Conservation (phyloP, 2,888 invertebrate species). For the Achlya flavicornis region DNA sequence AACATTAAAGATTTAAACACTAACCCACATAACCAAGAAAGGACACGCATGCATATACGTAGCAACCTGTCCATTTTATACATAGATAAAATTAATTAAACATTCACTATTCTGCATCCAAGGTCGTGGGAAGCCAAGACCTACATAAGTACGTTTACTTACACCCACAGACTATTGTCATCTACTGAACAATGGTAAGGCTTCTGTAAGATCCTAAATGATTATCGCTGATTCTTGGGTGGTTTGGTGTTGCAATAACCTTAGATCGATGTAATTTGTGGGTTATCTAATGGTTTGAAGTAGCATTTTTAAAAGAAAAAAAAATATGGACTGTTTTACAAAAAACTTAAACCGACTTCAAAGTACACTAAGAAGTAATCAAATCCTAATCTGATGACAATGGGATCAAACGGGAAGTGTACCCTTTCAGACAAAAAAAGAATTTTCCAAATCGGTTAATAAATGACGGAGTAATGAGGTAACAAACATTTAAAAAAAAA, state of each 20-base stretch:
- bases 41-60: constrained; percentile 16
- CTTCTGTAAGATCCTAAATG: constrained; percentile 18
- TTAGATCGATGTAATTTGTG: not conserved
- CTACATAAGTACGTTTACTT: not conserved
- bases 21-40: constrained; percentile 16
- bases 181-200: constrained; percentile 16
- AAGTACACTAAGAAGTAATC: too few species aligned
- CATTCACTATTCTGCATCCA: constrained; percentile 42
- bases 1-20: not conserved
- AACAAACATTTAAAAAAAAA: too few species aligned
- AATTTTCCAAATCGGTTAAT: too few species aligned
- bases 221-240: constrained; percentile 8
- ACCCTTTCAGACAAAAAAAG: too few species aligned
- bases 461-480: too few species aligned
- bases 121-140: constrained; percentile 36
- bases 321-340: too few species aligned
- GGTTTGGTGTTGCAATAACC: not conserved
- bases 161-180: constrained; percentile 21
- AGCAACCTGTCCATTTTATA: constrained; percentile 26
- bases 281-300: not conserved
- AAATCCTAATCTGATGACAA: too few species aligned
- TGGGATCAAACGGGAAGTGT: too few species aligned
- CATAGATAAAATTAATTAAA: constrained; percentile 44
- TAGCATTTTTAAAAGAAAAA: not conserved
- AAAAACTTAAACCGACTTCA: too few species aligned